Evolutionary conservation across 2,888 invertebrate genomes (phyloP).

Genomic region (Epicampocera succincta): DNA sequence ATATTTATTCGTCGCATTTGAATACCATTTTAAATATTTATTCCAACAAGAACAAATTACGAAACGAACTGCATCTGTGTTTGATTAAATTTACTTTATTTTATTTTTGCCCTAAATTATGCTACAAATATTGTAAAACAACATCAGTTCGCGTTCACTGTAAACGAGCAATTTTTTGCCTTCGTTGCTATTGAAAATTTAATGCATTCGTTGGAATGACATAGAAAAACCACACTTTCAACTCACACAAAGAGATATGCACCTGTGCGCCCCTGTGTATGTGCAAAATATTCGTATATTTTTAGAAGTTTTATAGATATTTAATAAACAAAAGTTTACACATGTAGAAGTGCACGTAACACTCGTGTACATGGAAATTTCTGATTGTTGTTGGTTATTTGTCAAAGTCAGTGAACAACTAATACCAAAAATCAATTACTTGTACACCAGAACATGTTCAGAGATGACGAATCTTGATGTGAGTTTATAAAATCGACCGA

Average conservation of each 20-base stretch:
- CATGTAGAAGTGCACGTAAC: constrained; percentile 20
- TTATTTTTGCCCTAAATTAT: constrained; percentile 55
- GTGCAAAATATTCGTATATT: neutral
- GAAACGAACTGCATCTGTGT: constrained; percentile 67
- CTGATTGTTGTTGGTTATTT: constrained; percentile 53
- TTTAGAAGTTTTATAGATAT: constrained; percentile 22
- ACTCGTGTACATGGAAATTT: constrained; percentile 14
- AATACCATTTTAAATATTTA: constrained; percentile 14
- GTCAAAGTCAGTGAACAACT: constrained; percentile 52
- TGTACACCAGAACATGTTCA: neutral
- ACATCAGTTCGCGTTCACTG: constrained; percentile 31
- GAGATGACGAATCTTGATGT: too few relatives aligned
- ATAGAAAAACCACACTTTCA: too few relatives aligned
- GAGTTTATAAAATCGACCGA: neutral
- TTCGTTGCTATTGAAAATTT: constrained; percentile 56
- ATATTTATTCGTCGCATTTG: neutral
- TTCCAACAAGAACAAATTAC: constrained; percentile 60
- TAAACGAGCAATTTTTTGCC: constrained; percentile 26
- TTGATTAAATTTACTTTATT: constrained; percentile 45
- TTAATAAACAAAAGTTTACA: constrained; percentile 17
- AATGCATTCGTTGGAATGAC: constrained; percentile 43
- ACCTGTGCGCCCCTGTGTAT: too few relatives aligned
- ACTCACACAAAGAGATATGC: too few relatives aligned
- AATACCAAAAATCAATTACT: constrained; percentile 37
- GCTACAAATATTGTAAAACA: constrained; percentile 47